Conservation (phyloP, 2,113 vertebrate genomes). For the Anguilla japonica region DNA sequence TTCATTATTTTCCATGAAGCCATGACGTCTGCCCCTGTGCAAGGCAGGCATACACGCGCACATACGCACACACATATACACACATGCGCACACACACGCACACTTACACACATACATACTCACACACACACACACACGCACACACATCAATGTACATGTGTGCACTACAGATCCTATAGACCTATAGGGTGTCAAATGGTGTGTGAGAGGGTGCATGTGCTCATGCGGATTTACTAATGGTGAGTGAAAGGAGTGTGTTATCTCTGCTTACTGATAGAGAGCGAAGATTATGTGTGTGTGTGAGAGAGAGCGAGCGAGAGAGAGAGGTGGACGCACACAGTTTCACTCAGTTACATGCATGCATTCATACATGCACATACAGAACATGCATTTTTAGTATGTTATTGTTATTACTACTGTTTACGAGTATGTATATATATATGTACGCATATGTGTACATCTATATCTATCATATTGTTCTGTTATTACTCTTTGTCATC, state of each 20-base stretch:
- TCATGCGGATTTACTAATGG: background rate
- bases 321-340: no score
- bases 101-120: background rate
- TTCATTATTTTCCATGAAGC: constrained; percentile 39
- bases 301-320: no score
- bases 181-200: background rate
- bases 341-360: no score
- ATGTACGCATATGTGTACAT: background rate
- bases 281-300: no score
- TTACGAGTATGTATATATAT: constrained; percentile 14
- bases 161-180: no score
- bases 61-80: background rate
- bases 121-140: background rate
- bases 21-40: constrained; percentile 33
- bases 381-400: background rate
- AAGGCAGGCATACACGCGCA: constrained; percentile 8
- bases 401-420: no score
- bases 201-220: background rate
- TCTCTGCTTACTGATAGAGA: background rate
- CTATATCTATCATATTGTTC: background rate
- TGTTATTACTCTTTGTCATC: no score
- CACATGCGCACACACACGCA: background rate
- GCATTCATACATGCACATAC: background rate
- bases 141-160: background rate
- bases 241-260: background rate